A percentile compares a stretch with the other conserved stretches of the same genome.
Conservation (phyloP, 2,113 vertebrate species). For the Seriola dumerili region DNA sequence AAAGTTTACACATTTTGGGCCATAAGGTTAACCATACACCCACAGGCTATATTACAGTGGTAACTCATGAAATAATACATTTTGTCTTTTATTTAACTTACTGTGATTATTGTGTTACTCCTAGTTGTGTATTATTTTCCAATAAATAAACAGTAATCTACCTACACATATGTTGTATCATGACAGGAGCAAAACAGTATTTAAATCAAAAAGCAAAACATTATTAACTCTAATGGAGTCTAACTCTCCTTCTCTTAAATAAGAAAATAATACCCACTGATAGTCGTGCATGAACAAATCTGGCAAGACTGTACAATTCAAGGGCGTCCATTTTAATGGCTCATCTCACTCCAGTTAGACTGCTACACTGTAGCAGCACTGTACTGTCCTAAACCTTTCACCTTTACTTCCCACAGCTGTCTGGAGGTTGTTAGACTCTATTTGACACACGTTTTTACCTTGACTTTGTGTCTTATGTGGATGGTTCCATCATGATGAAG, state of each 20-base stretch:
- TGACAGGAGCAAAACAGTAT: neutral
- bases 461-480: neutral
- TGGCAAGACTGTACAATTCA: too few species aligned
- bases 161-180: neutral
- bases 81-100: too few species aligned
- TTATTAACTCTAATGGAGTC: too few species aligned
- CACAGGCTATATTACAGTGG: too few species aligned
- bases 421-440: neutral
- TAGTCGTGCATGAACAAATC: too few species aligned
- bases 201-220: too few species aligned
- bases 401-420: neutral
- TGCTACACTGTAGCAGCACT: neutral
- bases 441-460: neutral
- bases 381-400: neutral
- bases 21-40: too few species aligned
- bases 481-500: neutral
- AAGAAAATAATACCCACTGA: too few species aligned
- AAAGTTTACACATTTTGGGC: too few species aligned
- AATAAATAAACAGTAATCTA: neutral
- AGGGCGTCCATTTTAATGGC: neutral
- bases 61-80: too few species aligned
- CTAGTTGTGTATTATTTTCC: neutral
- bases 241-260: too few species aligned
- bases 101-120: neutral
- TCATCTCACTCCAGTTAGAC: neutral